Base-by-base conservation (phyloP, 2,113 vertebrate genomes). In the Cisticola juncidis region DNA sequence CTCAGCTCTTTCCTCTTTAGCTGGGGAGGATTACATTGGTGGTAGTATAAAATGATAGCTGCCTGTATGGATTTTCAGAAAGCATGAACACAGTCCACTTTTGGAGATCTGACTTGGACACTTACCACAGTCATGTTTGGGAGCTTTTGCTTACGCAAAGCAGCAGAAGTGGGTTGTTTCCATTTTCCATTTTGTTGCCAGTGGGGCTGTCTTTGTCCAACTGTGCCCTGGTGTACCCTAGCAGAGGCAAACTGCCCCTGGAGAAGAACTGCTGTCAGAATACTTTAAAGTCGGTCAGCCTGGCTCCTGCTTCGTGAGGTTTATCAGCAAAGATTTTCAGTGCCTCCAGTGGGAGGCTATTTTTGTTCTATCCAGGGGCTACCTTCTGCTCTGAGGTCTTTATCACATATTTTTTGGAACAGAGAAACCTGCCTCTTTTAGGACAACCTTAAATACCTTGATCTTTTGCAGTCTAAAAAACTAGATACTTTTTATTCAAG, bases 261-360 rank as follows among this genome's bases (percentile, higher is more conserved):
- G 93, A 84, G 73, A 87, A 94, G 71, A 95, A 71, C 73, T 90
- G 88, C 95, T 97, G 94, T 95, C 97, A 97, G 72, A 97, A 90
- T 90, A 82, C 94, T 95, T 96, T 93, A 92, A 95, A 91, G 90
- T 95, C 35, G 76, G 90, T 89, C 94, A 93, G 90, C 71, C 82
- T 90, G 82, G 86, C 95, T 96, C 80, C 88, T 92, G 93, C 77
- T 96, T 92, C 3, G 3, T 76, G 93, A 96, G 80, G 68, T 85
- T 89, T 92, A 94, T 95, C 91, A 81, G 94, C 88, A 96, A 89
- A 96, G 82, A 94, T 96, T 95, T 82, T 86, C 85, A 69, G 57
- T 74, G 94, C 96, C 82, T 95, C 79, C 66, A 70, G 94, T 88
- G 86, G 76, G 89, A 95, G 35, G 64, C 87, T 96, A 97, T 96